These are phyloP conservation scores for Wasmannia auropunctata DNA, from an alignment of 1,140 invertebrate genomes.

Conservation along the genomic window DNA sequence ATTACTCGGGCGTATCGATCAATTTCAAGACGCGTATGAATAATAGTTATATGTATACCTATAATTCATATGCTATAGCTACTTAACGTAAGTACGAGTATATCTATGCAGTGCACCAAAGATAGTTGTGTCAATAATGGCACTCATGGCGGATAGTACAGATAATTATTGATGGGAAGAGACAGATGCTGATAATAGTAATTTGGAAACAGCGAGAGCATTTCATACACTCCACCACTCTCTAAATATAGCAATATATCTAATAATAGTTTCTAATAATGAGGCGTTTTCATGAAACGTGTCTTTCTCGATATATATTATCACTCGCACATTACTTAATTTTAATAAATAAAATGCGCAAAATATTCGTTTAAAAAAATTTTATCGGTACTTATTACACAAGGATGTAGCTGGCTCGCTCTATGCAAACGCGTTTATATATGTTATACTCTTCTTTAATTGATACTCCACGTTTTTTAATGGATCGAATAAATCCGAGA, in stretches of 20 bases:
- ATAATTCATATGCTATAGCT: slow-evolving; percentile 13
- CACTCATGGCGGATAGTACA: neutral
- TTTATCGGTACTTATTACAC: neutral
- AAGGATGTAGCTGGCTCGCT: neutral
- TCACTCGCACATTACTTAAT: neutral
- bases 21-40: neutral
- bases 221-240: neutral
- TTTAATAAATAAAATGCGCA: neutral
- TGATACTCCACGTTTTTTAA: neutral
- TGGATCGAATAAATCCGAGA: neutral
- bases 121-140: neutral
- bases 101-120: neutral
- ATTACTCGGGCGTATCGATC: neutral
- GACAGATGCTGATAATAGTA: neutral
- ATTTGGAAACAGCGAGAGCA: neutral
- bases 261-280: neutral
- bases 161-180: neutral
- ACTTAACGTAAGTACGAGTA: neutral
- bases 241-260: neutral
- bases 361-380: neutral
- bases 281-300: neutral
- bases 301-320: neutral
- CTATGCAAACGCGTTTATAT: neutral
- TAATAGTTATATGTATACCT: slow-evolving; percentile 1
- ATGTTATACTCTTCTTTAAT: neutral